phyloP scores from a whole-genome alignment of 2,113 vertebrate genomes.

The Trogon melanurus region DNA sequence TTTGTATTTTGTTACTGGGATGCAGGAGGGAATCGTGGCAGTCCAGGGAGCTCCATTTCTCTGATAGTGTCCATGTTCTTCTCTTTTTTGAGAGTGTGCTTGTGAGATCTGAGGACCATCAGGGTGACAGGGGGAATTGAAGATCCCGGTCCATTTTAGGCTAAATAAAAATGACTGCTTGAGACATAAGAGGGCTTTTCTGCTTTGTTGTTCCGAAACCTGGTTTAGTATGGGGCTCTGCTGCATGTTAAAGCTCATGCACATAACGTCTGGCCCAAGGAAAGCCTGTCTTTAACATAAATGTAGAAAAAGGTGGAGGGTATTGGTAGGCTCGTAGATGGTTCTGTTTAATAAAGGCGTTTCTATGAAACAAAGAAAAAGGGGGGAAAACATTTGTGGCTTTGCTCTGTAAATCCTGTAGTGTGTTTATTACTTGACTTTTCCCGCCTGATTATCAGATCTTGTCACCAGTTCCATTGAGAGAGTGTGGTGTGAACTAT shows the following conservation, averaged over 20 bases:
- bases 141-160: not conserved
- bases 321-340: not conserved
- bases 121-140: not conserved
- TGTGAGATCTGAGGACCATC: not conserved
- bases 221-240: not conserved
- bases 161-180: not conserved
- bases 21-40: not conserved
- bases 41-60: not conserved
- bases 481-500: not conserved
- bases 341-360: not conserved
- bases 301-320: not conserved
- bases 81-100: not conserved
- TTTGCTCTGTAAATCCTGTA: not conserved
- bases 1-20: not conserved
- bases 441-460: not conserved
- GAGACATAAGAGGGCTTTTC: not conserved
- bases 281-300: not conserved
- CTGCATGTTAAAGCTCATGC: not conserved
- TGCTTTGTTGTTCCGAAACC: not conserved
- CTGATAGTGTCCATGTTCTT: accelerated
- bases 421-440: not conserved
- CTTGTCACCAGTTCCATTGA: not conserved
- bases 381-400: not conserved
- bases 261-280: not conserved
- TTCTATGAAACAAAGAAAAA: not conserved